Conservation (phyloP, 2,797 vertebrate genomes). For the Scyliorhinus canicula region DNA sequence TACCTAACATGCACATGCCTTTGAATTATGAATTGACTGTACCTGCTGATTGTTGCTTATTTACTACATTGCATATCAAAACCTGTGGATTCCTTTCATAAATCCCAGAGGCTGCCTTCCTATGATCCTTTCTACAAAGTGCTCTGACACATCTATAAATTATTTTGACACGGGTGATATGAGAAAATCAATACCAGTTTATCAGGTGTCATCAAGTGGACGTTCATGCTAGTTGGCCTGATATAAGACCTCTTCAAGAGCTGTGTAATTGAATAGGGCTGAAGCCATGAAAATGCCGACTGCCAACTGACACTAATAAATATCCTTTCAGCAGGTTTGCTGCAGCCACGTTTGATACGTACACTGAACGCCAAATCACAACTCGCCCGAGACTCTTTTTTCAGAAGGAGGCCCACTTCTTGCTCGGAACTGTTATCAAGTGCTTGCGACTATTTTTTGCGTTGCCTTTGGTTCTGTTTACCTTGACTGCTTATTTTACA, state of each 20-base stretch:
- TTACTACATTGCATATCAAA: slow-evolving; percentile 76
- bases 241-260: slow-evolving; percentile 59
- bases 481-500: too few relatives aligned
- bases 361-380: not conserved
- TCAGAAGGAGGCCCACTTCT: not conserved
- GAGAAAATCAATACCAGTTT: slow-evolving; percentile 87
- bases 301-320: slow-evolving; percentile 49
- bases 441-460: not conserved
- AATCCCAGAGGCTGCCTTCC: slow-evolving; percentile 68
- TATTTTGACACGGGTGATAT: slow-evolving; percentile 77
- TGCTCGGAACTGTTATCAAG: not conserved
- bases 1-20: too few relatives aligned
- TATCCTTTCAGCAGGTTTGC: slow-evolving; percentile 41
- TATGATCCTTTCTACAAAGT: slow-evolving; percentile 58
- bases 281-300: slow-evolving; percentile 51
- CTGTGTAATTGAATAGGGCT: slow-evolving; percentile 55
- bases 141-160: slow-evolving; percentile 89
- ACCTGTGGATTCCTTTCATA: slow-evolving; percentile 72
- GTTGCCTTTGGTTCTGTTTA: not conserved
- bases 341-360: not conserved
- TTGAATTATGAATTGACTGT: not conserved
- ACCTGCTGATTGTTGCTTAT: slow-evolving; percentile 53
- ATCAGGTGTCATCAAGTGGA: slow-evolving; percentile 69
- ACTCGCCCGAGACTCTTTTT: not conserved
- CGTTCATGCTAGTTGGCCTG: slow-evolving; percentile 57